These are phyloP conservation scores for Polylopha cassiicola DNA, from an alignment of 2,888 invertebrate genomes.

Conservation along the genomic window DNA sequence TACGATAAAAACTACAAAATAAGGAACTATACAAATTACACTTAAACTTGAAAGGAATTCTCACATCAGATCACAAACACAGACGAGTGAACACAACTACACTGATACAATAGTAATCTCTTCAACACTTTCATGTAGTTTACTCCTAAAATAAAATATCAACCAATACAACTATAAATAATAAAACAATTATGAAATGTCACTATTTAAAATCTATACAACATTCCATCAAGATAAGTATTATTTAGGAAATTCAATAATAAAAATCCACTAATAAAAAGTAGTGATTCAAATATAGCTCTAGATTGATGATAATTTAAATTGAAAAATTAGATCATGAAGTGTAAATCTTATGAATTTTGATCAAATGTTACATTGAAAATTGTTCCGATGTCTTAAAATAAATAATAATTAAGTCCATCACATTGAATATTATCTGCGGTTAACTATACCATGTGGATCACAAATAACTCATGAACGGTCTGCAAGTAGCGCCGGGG, in stretches of 20 bases:
- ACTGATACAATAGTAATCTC: conserved; percentile 73
- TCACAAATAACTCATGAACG: conserved; percentile 38
- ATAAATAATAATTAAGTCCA: conserved; percentile 56
- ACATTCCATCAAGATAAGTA: conserved; percentile 53
- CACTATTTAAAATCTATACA: conserved; percentile 60
- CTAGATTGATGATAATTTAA: conserved; percentile 42
- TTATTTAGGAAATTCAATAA: conserved; percentile 41
- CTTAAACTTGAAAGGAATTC: conserved; percentile 63
- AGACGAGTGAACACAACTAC: conserved; percentile 59
- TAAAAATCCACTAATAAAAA: conserved; percentile 35
- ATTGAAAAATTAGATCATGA: conserved; percentile 46
- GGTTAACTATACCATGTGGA: conserved; percentile 32
- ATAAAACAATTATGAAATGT: conserved; percentile 66
- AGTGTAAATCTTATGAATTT: conserved; percentile 33
- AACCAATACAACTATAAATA: conserved; percentile 66
- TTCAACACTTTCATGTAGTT: conserved; percentile 51
- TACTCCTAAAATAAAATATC: conserved; percentile 68
- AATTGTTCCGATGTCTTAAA: conserved; percentile 44
- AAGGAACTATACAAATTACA: conserved; percentile 74
- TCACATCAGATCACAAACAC: conserved; percentile 75
- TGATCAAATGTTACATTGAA: conserved; percentile 32
- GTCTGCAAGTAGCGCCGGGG: conserved; percentile 29
- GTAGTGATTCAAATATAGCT: conserved; percentile 43
- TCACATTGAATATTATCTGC: conserved; percentile 49
- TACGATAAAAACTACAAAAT: conserved; percentile 64